Evolutionary conservation across 2,888 invertebrate species (phyloP).

Genomic region (Orthonychiurus folsomi): DNA sequence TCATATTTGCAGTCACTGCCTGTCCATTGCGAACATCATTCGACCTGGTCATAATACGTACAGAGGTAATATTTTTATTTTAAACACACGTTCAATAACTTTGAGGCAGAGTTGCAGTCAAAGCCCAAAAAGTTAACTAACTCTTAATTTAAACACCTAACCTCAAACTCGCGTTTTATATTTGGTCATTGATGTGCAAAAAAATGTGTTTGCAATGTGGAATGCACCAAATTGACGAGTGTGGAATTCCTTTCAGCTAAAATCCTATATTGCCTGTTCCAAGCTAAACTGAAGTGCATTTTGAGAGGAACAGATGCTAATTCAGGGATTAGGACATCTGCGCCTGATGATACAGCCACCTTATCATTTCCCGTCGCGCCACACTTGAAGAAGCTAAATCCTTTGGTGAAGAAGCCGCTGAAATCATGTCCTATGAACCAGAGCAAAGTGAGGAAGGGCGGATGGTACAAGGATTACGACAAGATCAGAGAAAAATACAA

Average conservation of each 20-base stretch:
- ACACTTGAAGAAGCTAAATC: not conserved
- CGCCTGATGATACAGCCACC: too few species aligned
- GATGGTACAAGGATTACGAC: not conserved
- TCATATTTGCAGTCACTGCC: constrained; percentile 31
- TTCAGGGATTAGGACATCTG: too few species aligned
- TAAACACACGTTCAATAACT: too few species aligned
- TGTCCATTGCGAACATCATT: constrained; percentile 28
- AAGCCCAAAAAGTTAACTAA: too few species aligned
- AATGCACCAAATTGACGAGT: too few species aligned
- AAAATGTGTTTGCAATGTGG: not conserved
- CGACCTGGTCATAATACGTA: constrained; percentile 34
- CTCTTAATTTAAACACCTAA: too few species aligned
- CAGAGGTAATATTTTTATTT: constrained; percentile 25
- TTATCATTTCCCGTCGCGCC: not conserved
- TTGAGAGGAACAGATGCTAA: too few species aligned
- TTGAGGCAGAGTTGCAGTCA: too few species aligned
- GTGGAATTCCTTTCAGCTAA: constrained; percentile 23
- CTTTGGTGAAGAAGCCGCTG: not conserved
- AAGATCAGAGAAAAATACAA: not conserved
- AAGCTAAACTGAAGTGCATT: constrained; percentile 25
- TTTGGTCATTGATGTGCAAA: not conserved
- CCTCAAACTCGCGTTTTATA: not conserved
- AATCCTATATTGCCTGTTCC: constrained; percentile 30
- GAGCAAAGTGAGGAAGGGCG: not conserved
- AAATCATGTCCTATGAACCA: not conserved